These are phyloP conservation scores for Panthera tigris DNA, from an alignment of 2,113 vertebrate genomes.

Conservation along the genomic window DNA sequence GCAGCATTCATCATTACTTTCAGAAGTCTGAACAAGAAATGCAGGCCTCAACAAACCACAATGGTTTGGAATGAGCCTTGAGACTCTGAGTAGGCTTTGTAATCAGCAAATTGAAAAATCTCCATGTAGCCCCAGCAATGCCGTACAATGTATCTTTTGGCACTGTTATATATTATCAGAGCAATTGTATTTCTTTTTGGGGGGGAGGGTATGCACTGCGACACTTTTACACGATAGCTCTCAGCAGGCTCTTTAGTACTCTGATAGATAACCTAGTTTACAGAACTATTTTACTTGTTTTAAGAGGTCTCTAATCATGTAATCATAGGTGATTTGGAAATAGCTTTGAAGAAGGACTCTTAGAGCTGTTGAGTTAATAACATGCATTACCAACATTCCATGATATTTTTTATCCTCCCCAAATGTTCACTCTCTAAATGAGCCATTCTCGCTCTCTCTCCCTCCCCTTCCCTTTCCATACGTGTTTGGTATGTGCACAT, in stretches of 20 bases:
- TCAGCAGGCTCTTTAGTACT: slow-evolving; percentile 68
- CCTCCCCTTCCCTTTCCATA: not conserved
- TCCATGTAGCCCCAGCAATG: not conserved
- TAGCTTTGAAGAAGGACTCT: slow-evolving; percentile 68
- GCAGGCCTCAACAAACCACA: slow-evolving; percentile 45
- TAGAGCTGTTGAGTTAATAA: slow-evolving; percentile 64
- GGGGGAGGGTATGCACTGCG: not conserved
- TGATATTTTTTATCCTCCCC: slow-evolving; percentile 40
- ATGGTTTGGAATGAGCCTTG: slow-evolving; percentile 44
- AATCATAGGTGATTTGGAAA: slow-evolving; percentile 72
- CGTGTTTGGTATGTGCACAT: not conserved
- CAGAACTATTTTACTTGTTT: slow-evolving; percentile 73
- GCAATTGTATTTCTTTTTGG: slow-evolving; percentile 44
- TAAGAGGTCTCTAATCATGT: slow-evolving; percentile 71
- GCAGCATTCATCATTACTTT: slow-evolving; percentile 61
- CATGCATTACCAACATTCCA: slow-evolving; percentile 66
- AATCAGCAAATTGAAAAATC: slow-evolving; percentile 66
- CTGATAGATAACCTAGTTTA: slow-evolving; percentile 64
- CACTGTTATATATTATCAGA: slow-evolving; percentile 61
- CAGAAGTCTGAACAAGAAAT: slow-evolving; percentile 57
- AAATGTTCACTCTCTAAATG: slow-evolving; percentile 63
- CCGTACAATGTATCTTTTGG: slow-evolving; percentile 43
- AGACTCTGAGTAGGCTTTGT: slow-evolving; percentile 57
- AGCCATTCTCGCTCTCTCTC: not conserved
- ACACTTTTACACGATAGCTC: slow-evolving; percentile 62